phyloP scores from a whole-genome alignment of 1,140 invertebrate genomes.

The Drosophila parabipectinata region DNA sequence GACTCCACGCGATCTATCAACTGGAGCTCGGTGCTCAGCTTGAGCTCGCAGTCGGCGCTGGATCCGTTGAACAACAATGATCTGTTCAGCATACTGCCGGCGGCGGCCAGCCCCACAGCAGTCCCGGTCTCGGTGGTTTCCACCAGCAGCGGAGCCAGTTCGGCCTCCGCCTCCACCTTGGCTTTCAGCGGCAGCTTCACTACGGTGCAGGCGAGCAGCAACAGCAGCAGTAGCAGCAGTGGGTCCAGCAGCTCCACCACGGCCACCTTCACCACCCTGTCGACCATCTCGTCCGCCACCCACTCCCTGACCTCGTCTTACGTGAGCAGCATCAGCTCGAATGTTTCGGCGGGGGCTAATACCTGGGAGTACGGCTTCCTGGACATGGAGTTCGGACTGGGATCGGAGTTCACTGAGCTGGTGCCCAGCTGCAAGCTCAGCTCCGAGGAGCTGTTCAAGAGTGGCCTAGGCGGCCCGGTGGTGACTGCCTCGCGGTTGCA shows the following conservation, averaged over 20 bases:
- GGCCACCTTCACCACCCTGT: conserved; percentile 76
- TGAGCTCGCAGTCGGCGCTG: conserved; percentile 92
- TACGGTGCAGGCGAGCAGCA: conserved; percentile 46
- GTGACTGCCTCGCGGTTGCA: conserved; percentile 59
- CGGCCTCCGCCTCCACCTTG: conserved; percentile 41
- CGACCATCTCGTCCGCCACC: conserved; percentile 77
- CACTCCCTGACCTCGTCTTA: conserved; percentile 79
- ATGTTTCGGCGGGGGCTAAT: conserved; percentile 63
- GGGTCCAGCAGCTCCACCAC: conserved; percentile 54
- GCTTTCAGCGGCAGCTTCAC: conserved; percentile 79
- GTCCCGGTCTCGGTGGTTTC: conserved; percentile 64
- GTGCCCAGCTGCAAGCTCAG: conserved; percentile 87
- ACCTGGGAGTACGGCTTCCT: conserved; percentile 84
- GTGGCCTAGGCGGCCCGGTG: conserved; percentile 64
- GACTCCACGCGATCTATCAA: conserved; percentile 91
- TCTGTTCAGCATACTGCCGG: conserved; percentile 85
- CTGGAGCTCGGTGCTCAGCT: conserved; percentile 94
- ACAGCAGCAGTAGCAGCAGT: conserved; percentile 12
- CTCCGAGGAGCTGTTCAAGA: conserved; percentile 88
- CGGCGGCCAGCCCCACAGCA: conserved; percentile 71
- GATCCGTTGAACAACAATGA: conserved; percentile 93
- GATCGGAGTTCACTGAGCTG: conserved; percentile 85
- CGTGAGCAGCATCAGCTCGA: conserved; percentile 75
- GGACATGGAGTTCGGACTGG: conserved; percentile 85
- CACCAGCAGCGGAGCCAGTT: conserved; percentile 29